Base-by-base conservation (phyloP, 1,140 invertebrate genomes). In the Monomorium pharaonis region DNA sequence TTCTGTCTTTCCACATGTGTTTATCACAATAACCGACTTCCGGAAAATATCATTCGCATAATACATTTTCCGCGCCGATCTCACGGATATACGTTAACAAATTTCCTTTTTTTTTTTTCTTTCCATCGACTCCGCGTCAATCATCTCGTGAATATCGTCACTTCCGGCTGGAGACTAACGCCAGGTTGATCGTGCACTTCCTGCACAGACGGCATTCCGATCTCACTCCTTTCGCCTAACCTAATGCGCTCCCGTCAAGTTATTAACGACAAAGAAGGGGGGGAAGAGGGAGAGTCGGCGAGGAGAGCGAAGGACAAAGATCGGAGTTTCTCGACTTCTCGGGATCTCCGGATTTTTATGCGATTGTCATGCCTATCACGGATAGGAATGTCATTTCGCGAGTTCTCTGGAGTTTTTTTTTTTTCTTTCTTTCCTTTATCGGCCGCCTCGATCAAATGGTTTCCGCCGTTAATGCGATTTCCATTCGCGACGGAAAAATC, bases 131-230 rank as follows among this genome's bases (percentile, higher is more conserved):
- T 86, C 42, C 42, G 72, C 76, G 87, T 86, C 75, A 83, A 89
- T 89, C 88, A 75, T 49, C 21, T 54, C 49, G 37, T 44, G 81
- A 78, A 85, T 85, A 85, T 85, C 49, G 75, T 51, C 56, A 76
- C 89, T 90, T 90, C 89, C 88, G 88, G 85, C 85, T 89, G 70
- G 88, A 84, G 74, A 89, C 78, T 83, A 90, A 76, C 51, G 84
- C 42, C 65, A 86, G 77, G 86, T 86, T 83, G 89, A 90, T 90
- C 86, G 81, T 54, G 74, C 81, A 84, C 89, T 90, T 90, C 89
- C 89, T 90, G 89, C 60, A 90, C 63, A 54, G 86, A 90, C 89
- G 65, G 78, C 89, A 90, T 90, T 90, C 89, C 89, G 62, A 87
- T 81, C 88, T 77, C 81, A 76, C 83, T 90, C 88, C 89, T 90